A percentile compares a stretch with the other conserved stretches of the same genome.
Evolutionary conservation across 2,888 invertebrate genomes (phyloP).

Genomic region (Mimas tiliae): DNA sequence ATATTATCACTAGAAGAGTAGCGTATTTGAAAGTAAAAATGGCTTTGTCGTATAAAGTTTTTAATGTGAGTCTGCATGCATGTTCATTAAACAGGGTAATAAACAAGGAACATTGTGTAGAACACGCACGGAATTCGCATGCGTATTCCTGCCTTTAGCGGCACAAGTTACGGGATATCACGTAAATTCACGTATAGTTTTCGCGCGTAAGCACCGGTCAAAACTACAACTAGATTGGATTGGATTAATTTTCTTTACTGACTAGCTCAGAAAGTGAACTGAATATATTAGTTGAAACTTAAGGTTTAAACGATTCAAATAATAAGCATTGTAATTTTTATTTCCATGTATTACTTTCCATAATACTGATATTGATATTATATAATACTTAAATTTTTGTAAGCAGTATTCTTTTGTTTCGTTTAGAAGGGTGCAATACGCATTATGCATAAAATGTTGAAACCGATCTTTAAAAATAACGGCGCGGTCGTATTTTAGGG

Average conservation of each 20-base stretch:
- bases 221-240: too few species aligned
- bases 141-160: not conserved
- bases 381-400: not conserved
- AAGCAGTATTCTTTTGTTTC: not conserved
- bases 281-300: too few species aligned
- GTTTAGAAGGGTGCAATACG: not conserved
- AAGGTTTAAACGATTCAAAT: not conserved
- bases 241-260: too few species aligned
- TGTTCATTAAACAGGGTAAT: conserved; percentile 1
- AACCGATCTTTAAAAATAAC: conserved; percentile 31
- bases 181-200: not conserved
- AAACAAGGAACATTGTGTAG: conserved; percentile 1
- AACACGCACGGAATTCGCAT: not conserved
- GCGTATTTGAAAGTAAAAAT: not conserved
- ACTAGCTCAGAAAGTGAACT: not conserved
- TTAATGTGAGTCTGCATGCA: not conserved
- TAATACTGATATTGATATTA: too few species aligned
- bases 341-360: too few species aligned
- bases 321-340: too few species aligned
- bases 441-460: conserved; percentile 4
- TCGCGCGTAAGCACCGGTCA: not conserved
- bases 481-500: conserved; percentile 49
- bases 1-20: not conserved
- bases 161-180: conserved; percentile 1
- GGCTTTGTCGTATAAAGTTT: not conserved